Percentiles rank a stretch among this genome's conserved stretches.
These are phyloP conservation scores for Tetrapedia diversipes DNA, from an alignment of 2,888 invertebrate genomes.

Conservation along the genomic window DNA sequence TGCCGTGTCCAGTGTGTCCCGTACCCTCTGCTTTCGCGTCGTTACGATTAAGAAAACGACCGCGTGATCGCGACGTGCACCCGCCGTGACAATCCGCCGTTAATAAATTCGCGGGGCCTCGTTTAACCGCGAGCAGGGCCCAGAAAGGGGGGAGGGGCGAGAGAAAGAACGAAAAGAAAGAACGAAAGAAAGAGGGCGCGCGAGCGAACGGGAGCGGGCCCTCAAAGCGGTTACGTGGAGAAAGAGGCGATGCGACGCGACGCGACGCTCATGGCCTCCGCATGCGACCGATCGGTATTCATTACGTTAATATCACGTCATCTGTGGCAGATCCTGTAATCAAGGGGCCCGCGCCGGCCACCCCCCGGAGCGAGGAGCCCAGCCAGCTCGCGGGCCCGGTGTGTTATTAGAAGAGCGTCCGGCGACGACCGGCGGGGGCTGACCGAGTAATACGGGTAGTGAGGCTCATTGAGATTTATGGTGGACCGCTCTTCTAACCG, in stretches of 20 bases:
- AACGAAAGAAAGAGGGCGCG: no score
- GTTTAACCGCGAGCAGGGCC: not conserved
- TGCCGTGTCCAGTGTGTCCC: not conserved
- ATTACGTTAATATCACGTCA: slow-evolving; percentile 76
- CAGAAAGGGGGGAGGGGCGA: not conserved
- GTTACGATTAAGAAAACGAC: slow-evolving; percentile 39
- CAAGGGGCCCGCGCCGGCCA: slow-evolving; percentile 71
- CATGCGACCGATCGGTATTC: slow-evolving; percentile 69
- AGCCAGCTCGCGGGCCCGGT: slow-evolving; percentile 42
- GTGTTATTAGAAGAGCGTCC: slow-evolving; percentile 69
- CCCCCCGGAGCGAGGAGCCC: slow-evolving; percentile 64
- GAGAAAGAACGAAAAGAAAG: not conserved
- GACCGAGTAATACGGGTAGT: slow-evolving; percentile 68
- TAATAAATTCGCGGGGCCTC: slow-evolving; percentile 37
- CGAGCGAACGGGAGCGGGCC: no score
- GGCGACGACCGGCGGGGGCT: slow-evolving; percentile 44
- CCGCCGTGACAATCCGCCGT: slow-evolving; percentile 39
- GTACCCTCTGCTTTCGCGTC: slow-evolving; percentile 38
- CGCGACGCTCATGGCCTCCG: slow-evolving; percentile 22
- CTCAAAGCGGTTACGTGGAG: not conserved
- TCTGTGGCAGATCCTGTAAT: slow-evolving; percentile 75
- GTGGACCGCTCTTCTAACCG: slow-evolving; percentile 55
- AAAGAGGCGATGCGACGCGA: not conserved
- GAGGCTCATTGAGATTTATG: slow-evolving; percentile 69
- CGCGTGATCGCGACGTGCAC: slow-evolving; percentile 19